Conservation (phyloP, 1,140 invertebrate species). For the Metaphire vulgaris region DNA sequence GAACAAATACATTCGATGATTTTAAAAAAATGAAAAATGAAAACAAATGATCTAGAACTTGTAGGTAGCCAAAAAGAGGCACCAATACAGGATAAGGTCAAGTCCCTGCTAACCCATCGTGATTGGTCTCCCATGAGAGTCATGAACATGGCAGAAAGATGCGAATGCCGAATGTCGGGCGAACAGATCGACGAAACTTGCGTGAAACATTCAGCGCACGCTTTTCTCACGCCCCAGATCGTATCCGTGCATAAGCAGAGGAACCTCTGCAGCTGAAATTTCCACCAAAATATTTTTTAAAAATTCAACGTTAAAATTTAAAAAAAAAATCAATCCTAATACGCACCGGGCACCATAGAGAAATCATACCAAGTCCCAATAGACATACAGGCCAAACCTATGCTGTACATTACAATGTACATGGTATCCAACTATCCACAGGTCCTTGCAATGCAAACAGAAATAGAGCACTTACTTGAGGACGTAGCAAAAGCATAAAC, state of each 20-base stretch:
- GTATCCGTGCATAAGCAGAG: constrained; percentile 64
- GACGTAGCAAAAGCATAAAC: too few relatives aligned
- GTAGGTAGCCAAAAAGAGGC: too few relatives aligned
- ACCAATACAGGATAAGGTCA: background rate
- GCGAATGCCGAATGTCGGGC: constrained; percentile 56
- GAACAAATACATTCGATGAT: too few relatives aligned
- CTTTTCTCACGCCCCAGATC: constrained; percentile 67
- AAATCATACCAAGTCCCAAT: background rate
- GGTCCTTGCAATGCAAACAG: too few relatives aligned
- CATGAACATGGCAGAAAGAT: constrained; percentile 61
- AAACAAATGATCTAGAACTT: too few relatives aligned
- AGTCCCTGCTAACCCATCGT: constrained; percentile 50
- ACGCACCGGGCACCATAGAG: background rate
- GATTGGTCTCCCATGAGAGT: constrained; percentile 62
- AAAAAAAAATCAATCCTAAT: constrained; percentile 26
- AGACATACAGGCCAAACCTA: background rate
- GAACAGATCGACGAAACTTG: constrained; percentile 63
- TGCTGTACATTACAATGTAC: too few relatives aligned
- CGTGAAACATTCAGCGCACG: constrained; percentile 69
- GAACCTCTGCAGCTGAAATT: constrained; percentile 65
- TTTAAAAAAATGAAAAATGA: too few relatives aligned
- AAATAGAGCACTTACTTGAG: too few relatives aligned
- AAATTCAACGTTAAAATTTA: too few relatives aligned
- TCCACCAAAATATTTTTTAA: too few relatives aligned
- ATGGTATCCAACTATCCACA: too few relatives aligned